Evolutionary conservation across 2,888 invertebrate genomes (phyloP).

Genomic region (Pterostichus madidus): DNA sequence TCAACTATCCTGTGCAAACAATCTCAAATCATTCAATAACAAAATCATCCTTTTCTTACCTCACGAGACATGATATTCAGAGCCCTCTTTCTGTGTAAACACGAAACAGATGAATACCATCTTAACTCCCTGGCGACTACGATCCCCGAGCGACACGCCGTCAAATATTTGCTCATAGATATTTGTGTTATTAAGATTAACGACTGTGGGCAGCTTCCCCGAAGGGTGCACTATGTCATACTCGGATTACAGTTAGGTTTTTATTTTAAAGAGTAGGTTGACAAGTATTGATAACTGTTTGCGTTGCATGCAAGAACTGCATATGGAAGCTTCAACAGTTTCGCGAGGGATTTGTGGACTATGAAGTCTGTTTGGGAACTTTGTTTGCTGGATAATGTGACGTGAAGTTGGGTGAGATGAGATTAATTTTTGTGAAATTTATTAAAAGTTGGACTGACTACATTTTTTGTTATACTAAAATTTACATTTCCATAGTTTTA

Average conservation of each 20-base stretch:
- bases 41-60: slow-evolving; percentile 38
- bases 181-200: slow-evolving; percentile 65
- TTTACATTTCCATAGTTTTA: too few species aligned
- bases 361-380: too few species aligned
- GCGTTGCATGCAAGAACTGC: slow-evolving; percentile 7
- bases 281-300: slow-evolving; percentile 63
- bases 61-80: slow-evolving; percentile 31
- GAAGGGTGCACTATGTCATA: slow-evolving; percentile 53
- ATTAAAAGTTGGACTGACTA: too few species aligned
- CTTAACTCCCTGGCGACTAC: slow-evolving; percentile 38
- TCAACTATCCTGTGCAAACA: slow-evolving; percentile 28
- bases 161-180: slow-evolving; percentile 64
- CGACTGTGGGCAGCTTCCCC: slow-evolving; percentile 30
- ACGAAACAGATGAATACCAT: slow-evolving; percentile 52
- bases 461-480: too few species aligned
- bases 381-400: too few species aligned
- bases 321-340: background rate
- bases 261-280: slow-evolving; percentile 54
- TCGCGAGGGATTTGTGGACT: background rate
- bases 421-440: too few species aligned
- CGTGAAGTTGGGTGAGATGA: too few species aligned
- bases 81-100: slow-evolving; percentile 38
- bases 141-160: slow-evolving; percentile 25
- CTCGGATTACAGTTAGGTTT: slow-evolving; percentile 60
- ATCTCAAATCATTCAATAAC: slow-evolving; percentile 36